Conservation (phyloP, 1,140 invertebrate genomes). For the Drosophila triauraria region DNA sequence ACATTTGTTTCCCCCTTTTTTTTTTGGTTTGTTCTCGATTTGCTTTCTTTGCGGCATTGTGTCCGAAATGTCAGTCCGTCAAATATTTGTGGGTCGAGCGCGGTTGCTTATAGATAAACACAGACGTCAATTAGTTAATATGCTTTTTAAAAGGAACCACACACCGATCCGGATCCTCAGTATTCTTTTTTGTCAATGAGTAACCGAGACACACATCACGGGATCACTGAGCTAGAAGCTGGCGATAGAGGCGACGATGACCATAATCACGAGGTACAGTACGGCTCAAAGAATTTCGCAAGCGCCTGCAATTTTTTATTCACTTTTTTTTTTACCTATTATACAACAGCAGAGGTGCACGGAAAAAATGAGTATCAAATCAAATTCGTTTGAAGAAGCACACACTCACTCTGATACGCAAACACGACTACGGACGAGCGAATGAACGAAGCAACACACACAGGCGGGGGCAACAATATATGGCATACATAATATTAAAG, state of each 20-base stretch:
- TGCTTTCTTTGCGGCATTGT: constrained; percentile 32
- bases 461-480: constrained; percentile 47
- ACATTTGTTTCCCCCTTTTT: constrained; percentile 50
- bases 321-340: constrained; percentile 33
- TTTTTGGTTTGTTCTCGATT: not conserved
- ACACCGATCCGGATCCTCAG: not conserved
- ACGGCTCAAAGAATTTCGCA: constrained; percentile 39
- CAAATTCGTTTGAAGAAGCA: constrained; percentile 66
- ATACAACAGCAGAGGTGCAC: constrained; percentile 39
- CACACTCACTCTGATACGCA: constrained; percentile 10
- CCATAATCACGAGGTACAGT: constrained; percentile 54
- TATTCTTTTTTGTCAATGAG: constrained; percentile 34
- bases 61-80: constrained; percentile 70
- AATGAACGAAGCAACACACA: not conserved
- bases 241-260: not conserved
- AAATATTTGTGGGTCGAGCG: constrained; percentile 55
- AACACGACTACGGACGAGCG: not conserved
- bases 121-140: constrained; percentile 79
- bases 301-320: constrained; percentile 49
- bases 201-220: constrained; percentile 38
- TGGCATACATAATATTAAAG: constrained; percentile 78
- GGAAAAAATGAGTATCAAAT: constrained; percentile 60
- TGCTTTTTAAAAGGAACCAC: constrained; percentile 42
- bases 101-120: constrained; percentile 61
- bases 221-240: constrained; percentile 8